Base-by-base conservation (phyloP, 1,140 invertebrate species). In the Brachionus rotundiformis region DNA sequence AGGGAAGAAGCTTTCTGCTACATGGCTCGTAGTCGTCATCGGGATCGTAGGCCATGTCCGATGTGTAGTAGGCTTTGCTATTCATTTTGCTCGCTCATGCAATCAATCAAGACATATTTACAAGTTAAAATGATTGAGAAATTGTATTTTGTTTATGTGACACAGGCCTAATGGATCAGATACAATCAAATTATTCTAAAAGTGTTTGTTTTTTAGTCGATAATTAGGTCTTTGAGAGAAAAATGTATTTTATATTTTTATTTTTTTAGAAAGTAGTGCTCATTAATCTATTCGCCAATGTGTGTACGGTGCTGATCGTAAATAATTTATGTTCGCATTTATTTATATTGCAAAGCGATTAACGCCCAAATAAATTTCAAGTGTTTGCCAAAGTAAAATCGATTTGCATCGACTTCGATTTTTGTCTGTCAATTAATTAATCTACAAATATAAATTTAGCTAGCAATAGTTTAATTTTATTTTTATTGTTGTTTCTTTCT, bases 11-110 rank as follows among this genome's bases (percentile, higher is more conserved):
- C 54, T 63, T 54, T 59, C 41, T 63, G 29, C 47, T 79, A 25
- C 76, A 79, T 23, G 76, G 76, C 33, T 79, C 47, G 29, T 79
- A 79, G 23, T 79, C 76, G 11, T 79, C 44, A 25, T 79, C 47
- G n/a, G 47, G 47, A 36, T 79, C 47, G 54, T 79, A 36, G 25
- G 36, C 25, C n/a, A 73, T 25, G 41, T 44, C 68, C 10, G 19
- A 36, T 36, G 29, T 36, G 31, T 33, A 16, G 33, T 68, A 68
- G 16, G 1, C 13, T 44, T 73, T 41, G 29, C 16, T 73, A 44
- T 41, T 73, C 68, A 73, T 73, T 47, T 33, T 71, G 33, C 16
- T 36, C 13, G 19, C 47, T 54, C 6, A 54, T 54, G 16, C 47
- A 25, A 54, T 25, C n/a, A 41, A 13, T 41, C 47, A 54, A 54